Evolutionary conservation across 1,140 invertebrate genomes (phyloP).

Genomic region (Micrasema longulum): DNA sequence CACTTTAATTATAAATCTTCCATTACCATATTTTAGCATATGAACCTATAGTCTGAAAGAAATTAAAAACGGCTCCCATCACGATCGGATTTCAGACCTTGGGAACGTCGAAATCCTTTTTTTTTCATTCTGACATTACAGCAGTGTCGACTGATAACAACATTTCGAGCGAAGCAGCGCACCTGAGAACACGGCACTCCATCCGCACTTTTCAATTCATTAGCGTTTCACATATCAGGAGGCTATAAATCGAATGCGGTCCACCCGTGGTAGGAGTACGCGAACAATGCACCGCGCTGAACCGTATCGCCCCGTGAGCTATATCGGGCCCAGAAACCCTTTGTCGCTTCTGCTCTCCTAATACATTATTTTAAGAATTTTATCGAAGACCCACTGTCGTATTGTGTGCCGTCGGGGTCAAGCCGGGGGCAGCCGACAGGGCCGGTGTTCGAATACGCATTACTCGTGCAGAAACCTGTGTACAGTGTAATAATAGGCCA

Average conservation of each 20-base stretch:
- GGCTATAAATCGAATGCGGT: slow-evolving; percentile 50
- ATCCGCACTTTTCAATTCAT: slow-evolving; percentile 54
- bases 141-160: slow-evolving; percentile 25
- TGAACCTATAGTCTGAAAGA: no score
- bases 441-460: slow-evolving; percentile 31
- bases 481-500: slow-evolving; percentile 27
- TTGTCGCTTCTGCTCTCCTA: slow-evolving; percentile 42
- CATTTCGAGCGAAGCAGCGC: slow-evolving; percentile 18
- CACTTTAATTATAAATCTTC: no score
- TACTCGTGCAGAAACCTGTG: slow-evolving; percentile 16
- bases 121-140: slow-evolving; percentile 22
- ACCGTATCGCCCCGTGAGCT: slow-evolving; percentile 31
- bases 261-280: slow-evolving; percentile 35
- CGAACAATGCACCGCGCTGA: slow-evolving; percentile 42
- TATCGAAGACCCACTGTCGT: slow-evolving; percentile 53
- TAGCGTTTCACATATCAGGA: slow-evolving; percentile 52
- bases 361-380: slow-evolving; percentile 56
- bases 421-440: slow-evolving; percentile 46
- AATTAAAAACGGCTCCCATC: no score
- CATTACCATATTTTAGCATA: no score
- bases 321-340: slow-evolving; percentile 41
- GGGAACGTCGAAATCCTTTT: not conserved
- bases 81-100: not conserved
- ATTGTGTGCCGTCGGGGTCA: slow-evolving; percentile 53
- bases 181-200: slow-evolving; percentile 31